Percentiles rank a stretch among this genome's conserved stretches.
Conservation (phyloP, 2,888 invertebrate genomes). For the Phanerotoma sp. region DNA sequence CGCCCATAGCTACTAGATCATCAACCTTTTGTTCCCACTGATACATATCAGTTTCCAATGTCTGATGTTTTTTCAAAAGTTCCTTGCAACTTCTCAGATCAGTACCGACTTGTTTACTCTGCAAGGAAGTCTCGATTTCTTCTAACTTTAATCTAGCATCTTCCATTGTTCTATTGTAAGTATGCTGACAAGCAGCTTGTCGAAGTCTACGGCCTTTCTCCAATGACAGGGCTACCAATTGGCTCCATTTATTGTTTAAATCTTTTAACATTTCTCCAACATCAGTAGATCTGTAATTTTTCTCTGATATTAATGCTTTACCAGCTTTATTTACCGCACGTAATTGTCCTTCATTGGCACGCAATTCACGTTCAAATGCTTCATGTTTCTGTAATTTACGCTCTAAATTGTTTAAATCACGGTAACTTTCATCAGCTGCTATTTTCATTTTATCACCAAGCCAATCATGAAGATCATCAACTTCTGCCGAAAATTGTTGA, state of each 20-base stretch:
- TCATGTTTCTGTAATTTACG: slow-evolving; percentile 94
- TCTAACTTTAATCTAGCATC: slow-evolving; percentile 85
- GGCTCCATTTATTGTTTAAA: slow-evolving; percentile 77
- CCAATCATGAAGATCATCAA: slow-evolving; percentile 88
- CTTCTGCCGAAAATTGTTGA: slow-evolving; percentile 91
- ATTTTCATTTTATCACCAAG: slow-evolving; percentile 88
- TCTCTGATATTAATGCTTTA: slow-evolving; percentile 70
- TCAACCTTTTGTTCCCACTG: slow-evolving; percentile 82
- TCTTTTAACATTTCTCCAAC: slow-evolving; percentile 69
- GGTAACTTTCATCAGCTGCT: slow-evolving; percentile 89
- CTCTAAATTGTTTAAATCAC: slow-evolving; percentile 86
- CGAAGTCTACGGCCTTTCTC: slow-evolving; percentile 74
- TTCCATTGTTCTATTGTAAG: slow-evolving; percentile 77
- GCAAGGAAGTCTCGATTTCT: slow-evolving; percentile 78
- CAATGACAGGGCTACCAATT: slow-evolving; percentile 68
- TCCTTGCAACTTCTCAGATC: slow-evolving; percentile 92
- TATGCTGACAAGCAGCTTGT: slow-evolving; percentile 87
- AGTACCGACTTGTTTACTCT: slow-evolving; percentile 79
- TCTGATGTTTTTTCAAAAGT: slow-evolving; percentile 85
- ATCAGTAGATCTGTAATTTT: slow-evolving; percentile 69
- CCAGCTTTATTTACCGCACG: slow-evolving; percentile 82
- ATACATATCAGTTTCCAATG: slow-evolving; percentile 81
- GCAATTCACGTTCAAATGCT: slow-evolving; percentile 92
- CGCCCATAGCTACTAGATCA: slow-evolving; percentile 76
- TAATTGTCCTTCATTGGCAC: slow-evolving; percentile 91